Percentiles rank a stretch among this genome's conserved stretches.
These are phyloP conservation scores for Phenacoccus solenopsis DNA, from an alignment of 1,140 invertebrate genomes.

Conservation along the genomic window DNA sequence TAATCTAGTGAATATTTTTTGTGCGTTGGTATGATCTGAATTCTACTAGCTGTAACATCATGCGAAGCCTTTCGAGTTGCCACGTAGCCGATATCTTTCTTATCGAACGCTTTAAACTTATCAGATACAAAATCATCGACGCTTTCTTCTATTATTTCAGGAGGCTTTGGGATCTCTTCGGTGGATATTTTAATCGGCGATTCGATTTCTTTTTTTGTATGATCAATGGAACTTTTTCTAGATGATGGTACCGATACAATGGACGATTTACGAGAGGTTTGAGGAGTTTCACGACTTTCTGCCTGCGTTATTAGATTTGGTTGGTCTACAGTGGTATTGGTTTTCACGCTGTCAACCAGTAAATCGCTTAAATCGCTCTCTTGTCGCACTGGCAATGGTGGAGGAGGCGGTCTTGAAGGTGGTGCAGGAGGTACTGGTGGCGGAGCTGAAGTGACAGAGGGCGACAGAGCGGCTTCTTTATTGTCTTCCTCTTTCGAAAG, in stretches of 20 bases:
- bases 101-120: neutral
- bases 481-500: neutral
- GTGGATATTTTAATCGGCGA: too few relatives aligned
- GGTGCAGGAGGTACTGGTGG: conserved; percentile 45
- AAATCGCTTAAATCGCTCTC: neutral
- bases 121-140: neutral
- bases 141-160: neutral
- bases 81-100: neutral
- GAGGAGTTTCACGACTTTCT: neutral
- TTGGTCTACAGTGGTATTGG: too few relatives aligned
- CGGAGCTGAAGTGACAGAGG: conserved; percentile 48
- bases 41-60: neutral
- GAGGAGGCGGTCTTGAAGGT: conserved; percentile 44
- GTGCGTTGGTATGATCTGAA: neutral
- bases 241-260: neutral
- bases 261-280: neutral
- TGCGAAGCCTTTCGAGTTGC: neutral
- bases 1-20: conserved; percentile 8
- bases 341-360: neutral
- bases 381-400: conserved; percentile 58
- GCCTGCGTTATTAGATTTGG: neutral
- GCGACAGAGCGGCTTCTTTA: neutral
- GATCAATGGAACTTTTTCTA: neutral
- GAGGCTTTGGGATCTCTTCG: neutral
- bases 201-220: neutral